These are phyloP conservation scores for Philypnodon macrostomus DNA, from an alignment of 2,797 vertebrate species.

Conservation along the genomic window DNA sequence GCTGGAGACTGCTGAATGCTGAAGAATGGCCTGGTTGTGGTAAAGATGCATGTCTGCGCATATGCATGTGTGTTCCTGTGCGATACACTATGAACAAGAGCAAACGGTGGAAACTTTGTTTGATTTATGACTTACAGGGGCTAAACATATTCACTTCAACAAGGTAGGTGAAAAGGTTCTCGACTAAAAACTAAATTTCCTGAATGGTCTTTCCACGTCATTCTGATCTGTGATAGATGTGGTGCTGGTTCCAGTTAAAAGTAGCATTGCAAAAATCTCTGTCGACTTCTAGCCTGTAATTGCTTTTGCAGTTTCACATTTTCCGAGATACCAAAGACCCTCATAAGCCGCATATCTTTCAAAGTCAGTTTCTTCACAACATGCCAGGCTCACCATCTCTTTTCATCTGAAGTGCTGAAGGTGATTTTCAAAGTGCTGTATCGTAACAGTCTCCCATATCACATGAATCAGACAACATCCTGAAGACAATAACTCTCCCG, in stretches of 20 bases:
- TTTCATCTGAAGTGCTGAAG: conserved; percentile 31
- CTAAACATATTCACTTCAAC: conserved; percentile 33
- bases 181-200: conserved; percentile 69
- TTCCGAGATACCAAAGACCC: conserved; percentile 32
- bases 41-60: conserved; percentile 32
- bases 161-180: conserved; percentile 41
- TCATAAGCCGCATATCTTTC: conserved; percentile 35
- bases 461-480: conserved; percentile 24
- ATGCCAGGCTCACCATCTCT: conserved; percentile 16
- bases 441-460: conserved; percentile 30
- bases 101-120: conserved; percentile 20
- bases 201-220: conserved; percentile 53
- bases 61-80: conserved; percentile 30
- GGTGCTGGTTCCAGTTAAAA: conserved; percentile 63
- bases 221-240: conserved; percentile 58
- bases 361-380: conserved; percentile 37
- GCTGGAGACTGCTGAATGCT: conserved; percentile 59
- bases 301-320: conserved; percentile 54
- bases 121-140: conserved; percentile 28
- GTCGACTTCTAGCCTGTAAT: conserved; percentile 59
- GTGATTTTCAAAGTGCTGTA: conserved; percentile 22
- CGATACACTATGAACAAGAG: conserved; percentile 9
- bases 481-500: conserved; percentile 38
- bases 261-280: conserved; percentile 56
- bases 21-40: conserved; percentile 54